These are phyloP conservation scores for Eupeodes latifasciatus DNA, from an alignment of 2,888 invertebrate genomes.

Conservation along the genomic window DNA sequence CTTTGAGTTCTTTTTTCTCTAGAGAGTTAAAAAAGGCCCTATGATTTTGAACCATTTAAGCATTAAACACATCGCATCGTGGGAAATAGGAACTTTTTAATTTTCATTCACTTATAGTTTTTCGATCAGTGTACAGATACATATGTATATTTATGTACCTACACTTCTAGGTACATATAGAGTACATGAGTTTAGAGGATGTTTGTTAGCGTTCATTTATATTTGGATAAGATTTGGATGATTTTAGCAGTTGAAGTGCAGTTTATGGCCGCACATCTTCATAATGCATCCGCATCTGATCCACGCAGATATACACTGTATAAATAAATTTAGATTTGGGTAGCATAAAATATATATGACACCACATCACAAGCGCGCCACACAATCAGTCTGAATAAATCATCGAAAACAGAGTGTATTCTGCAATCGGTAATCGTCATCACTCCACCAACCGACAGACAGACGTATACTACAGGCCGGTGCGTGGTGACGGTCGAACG, in stretches of 20 bases:
- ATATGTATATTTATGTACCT: too few relatives aligned
- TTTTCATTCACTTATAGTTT: not conserved
- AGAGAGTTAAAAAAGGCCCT: too few relatives aligned
- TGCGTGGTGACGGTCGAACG: not conserved
- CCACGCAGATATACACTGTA: slow-evolving; percentile 16
- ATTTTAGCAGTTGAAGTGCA: slow-evolving; percentile 48
- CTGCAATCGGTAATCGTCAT: slow-evolving; percentile 50
- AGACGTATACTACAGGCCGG: not conserved
- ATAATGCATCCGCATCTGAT: slow-evolving; percentile 48
- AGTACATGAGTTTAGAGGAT: not conserved
- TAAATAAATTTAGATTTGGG: slow-evolving; percentile 69
- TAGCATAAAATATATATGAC: slow-evolving; percentile 70
- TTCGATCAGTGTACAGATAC: not conserved
- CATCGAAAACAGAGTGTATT: slow-evolving; percentile 66
- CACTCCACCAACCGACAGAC: not conserved
- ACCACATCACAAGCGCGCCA: slow-evolving; percentile 65
- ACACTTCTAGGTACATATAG: not conserved
- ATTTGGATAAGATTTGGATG: slow-evolving; percentile 73
- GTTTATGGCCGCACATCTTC: slow-evolving; percentile 51
- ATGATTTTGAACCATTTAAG: too few relatives aligned
- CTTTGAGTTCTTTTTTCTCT: too few relatives aligned
- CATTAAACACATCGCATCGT: too few relatives aligned
- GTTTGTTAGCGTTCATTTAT: slow-evolving; percentile 59
- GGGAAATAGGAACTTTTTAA: not conserved
- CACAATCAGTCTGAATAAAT: slow-evolving; percentile 72